These are phyloP conservation scores for Myrmophylax atrothorax DNA, from an alignment of 2,113 vertebrate species.

Conservation along the genomic window DNA sequence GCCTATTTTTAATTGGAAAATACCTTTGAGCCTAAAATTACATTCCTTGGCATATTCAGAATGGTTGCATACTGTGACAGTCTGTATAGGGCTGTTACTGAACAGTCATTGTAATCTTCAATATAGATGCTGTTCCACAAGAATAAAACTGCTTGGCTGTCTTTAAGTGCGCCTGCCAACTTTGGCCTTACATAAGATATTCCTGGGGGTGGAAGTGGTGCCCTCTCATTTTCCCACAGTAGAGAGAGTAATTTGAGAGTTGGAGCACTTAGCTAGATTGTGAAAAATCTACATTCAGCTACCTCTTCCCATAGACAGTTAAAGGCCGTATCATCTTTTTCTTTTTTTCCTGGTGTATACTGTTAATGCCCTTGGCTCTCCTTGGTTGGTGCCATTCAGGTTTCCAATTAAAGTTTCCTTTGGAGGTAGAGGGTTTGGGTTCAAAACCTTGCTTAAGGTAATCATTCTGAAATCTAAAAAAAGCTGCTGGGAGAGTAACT, in stretches of 20 bases:
- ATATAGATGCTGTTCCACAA: neutral
- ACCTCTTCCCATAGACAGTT: neutral
- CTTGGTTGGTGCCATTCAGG: neutral
- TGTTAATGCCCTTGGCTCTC: neutral
- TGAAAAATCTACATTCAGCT: neutral
- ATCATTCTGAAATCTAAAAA: neutral
- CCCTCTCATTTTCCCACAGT: neutral
- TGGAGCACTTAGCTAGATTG: neutral
- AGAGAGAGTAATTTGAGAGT: neutral
- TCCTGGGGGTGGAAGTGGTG: slow-evolving; percentile 1
- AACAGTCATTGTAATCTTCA: neutral
- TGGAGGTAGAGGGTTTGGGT: neutral
- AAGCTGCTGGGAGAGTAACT: neutral
- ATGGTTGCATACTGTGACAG: neutral
- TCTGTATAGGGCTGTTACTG: neutral
- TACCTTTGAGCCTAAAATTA: neutral
- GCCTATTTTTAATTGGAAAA: neutral
- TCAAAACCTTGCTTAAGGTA: neutral
- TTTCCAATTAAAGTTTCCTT: slow-evolving; percentile 3
- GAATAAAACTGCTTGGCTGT: neutral
- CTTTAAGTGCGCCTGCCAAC: neutral
- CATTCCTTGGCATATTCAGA: neutral
- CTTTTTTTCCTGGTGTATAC: neutral
- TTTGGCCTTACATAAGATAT: neutral
- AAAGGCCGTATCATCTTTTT: neutral